Percentiles rank a stretch among this genome's conserved stretches.
Conservation (phyloP, 2,797 vertebrate species). For the Enoplosus armatus region DNA sequence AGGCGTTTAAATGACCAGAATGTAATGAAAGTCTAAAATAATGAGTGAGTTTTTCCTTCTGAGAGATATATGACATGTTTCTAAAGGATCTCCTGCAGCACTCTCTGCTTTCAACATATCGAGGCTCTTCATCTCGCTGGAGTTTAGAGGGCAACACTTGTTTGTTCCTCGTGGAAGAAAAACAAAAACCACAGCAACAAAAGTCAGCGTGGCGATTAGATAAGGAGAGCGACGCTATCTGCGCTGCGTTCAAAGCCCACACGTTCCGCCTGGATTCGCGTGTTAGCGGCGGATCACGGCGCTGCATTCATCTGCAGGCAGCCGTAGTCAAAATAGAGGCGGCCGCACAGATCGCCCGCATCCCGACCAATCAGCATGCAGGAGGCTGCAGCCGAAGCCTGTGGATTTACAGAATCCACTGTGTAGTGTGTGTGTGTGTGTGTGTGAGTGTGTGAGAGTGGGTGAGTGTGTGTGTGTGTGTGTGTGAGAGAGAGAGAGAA, state of each 20-base stretch:
- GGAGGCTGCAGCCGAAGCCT: constrained; percentile 56
- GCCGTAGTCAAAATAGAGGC: constrained; percentile 83
- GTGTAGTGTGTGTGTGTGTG: constrained; percentile 13
- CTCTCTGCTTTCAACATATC: constrained; percentile 16
- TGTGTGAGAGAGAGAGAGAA: constrained; percentile 2
- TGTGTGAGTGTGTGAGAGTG: constrained; percentile 17
- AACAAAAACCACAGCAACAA: constrained; percentile 74
- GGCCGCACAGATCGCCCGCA: constrained; percentile 79
- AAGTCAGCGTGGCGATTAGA: constrained; percentile 68
- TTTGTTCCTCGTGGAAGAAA: constrained; percentile 64
- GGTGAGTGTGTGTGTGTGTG: neutral
- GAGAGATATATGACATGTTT: neutral
- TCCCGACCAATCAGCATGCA: constrained; percentile 56
- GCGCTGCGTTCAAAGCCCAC: constrained; percentile 73
- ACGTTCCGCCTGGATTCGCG: constrained; percentile 64
- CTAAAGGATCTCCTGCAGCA: neutral
- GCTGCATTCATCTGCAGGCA: constrained; percentile 76
- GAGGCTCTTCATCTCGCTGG: constrained; percentile 15
- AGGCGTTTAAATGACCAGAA: no score
- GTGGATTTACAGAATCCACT: constrained; percentile 66
- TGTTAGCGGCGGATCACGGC: constrained; percentile 62
- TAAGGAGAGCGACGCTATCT: constrained; percentile 68
- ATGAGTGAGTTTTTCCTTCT: no score
- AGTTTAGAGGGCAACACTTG: constrained; percentile 71
- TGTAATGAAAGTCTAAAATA: no score